Conservation (phyloP, 2,113 vertebrate species). For the Neolamprologus ventralis region DNA sequence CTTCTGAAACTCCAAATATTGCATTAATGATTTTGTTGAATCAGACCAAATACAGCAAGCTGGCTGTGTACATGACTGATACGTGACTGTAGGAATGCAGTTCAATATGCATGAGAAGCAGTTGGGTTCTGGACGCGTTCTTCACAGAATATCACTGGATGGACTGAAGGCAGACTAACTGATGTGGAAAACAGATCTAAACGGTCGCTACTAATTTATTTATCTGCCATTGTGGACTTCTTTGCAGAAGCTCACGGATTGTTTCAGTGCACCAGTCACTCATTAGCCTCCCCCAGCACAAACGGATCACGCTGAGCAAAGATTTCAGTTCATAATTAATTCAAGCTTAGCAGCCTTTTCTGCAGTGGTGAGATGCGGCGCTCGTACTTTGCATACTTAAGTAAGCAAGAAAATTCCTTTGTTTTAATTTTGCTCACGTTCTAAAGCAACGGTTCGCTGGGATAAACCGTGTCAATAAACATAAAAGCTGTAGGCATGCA, state of each 20-base stretch:
- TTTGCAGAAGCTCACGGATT: neutral
- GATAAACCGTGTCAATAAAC: neutral
- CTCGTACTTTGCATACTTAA: neutral
- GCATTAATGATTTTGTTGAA: neutral
- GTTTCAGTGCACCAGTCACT: neutral
- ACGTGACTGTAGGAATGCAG: neutral
- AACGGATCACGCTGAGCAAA: neutral
- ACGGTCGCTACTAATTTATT: neutral
- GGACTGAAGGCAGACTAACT: neutral
- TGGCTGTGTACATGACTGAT: neutral
- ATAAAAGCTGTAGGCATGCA: neutral
- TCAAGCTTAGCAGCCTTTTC: neutral
- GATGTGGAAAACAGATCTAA: neutral
- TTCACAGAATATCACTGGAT: neutral
- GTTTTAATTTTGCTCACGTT: neutral
- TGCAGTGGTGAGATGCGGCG: neutral
- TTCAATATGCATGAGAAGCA: neutral
- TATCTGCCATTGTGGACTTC: neutral
- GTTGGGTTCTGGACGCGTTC: neutral
- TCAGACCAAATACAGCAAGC: neutral
- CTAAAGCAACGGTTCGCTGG: neutral
- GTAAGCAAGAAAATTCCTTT: neutral
- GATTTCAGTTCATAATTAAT: conserved; percentile 1
- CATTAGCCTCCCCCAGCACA: neutral
- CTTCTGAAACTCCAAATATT: neutral